Evolutionary conservation across 2,113 vertebrate species (phyloP), one percentile per base, ranked within the genome.

Genomic region (Plecturocebus donacophilus): DNA sequence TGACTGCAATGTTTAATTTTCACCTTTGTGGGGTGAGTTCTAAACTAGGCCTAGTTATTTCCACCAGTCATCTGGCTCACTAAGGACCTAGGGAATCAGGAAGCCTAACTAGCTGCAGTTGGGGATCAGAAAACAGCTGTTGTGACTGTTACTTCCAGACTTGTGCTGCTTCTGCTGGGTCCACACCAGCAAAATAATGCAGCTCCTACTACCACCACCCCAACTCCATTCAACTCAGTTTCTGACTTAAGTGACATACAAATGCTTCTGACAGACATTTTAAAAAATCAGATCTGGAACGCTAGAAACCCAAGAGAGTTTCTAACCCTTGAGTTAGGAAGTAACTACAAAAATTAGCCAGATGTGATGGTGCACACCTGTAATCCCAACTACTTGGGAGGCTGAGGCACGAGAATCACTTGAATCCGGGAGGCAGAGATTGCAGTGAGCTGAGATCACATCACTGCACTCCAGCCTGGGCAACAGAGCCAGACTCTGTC

Each of bases 131-230:
- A 42, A 42, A 10, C n/a, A 17, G 49, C 81, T 84, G 0, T 35
- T 5, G 21, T 1, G 9, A 2, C 2, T 8, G 9, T 58, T 40
- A 0, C 0, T 82, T 70, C 11, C 27, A 70, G 47, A 49, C 35
- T 45, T 54, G 8, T 20, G 21, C 70, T 49, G 19, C 12, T 68
- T 27, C 47, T 8, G 6, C 45, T 10, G 23, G 30, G 45, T 35
- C 70, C 32, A 58, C 35, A 54, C 30, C n/a, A 82, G 86, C 61
- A 73, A 52, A 80, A 19, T 20, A 40, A 19, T 21, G 2, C 20
- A 12, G 10, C 8, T 66, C 32, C 17, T n/a, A 0, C 35, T 47
- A 0, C 91, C 38, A 2, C 21, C 2, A 2, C n/a, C n/a, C n/a
- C 42, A 25, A 45, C n/a, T 87, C 52, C 23, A 4, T 85, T 68